Evolutionary conservation across 2,797 vertebrate species (phyloP).

Genomic region (Cirrhinus mrigala): DNA sequence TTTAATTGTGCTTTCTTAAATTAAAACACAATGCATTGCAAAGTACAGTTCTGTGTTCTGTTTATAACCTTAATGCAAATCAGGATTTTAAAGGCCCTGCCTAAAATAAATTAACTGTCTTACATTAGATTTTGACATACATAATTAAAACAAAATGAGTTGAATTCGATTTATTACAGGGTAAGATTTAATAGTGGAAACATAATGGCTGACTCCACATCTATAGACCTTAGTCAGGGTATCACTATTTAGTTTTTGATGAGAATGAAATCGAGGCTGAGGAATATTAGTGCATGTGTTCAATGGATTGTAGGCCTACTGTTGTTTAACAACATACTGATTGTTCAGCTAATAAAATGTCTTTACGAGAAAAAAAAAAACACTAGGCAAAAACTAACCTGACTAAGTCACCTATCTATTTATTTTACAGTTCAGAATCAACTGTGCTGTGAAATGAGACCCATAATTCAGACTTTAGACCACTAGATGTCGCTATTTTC

Average conservation of each 20-base stretch:
- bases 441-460: neutral
- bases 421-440: neutral
- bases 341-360: neutral
- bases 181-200: neutral
- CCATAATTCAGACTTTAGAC: neutral
- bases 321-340: neutral
- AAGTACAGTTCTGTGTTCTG: neutral
- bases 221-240: neutral
- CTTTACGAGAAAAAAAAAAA: neutral
- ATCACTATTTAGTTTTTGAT: neutral
- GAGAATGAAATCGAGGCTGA: neutral
- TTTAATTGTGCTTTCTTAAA: neutral
- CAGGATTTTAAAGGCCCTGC: neutral
- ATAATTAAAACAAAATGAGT: neutral
- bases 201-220: neutral
- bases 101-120: neutral
- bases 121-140: neutral
- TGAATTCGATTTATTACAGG: neutral
- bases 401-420: neutral
- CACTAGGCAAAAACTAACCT: neutral
- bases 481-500: constrained; percentile 27
- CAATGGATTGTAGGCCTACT: neutral
- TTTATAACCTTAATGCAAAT: neutral
- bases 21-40: neutral
- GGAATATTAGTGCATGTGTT: neutral